Evolutionary conservation across 2,797 vertebrate species (phyloP), one percentile per base, ranked within the genome.

Genomic region (Valencia hispanica): DNA sequence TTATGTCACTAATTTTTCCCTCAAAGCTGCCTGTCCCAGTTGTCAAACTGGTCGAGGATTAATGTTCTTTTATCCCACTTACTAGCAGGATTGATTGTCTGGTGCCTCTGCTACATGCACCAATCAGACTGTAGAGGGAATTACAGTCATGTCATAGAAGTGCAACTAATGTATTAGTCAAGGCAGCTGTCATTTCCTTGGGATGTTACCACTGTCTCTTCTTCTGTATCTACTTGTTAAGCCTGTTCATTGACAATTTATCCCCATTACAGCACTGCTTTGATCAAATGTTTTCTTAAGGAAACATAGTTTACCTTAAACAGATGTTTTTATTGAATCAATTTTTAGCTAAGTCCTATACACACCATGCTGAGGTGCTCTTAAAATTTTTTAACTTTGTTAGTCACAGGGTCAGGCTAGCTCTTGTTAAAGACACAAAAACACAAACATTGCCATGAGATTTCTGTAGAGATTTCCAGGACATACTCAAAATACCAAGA

Each of bases 141-240:
- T 39, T 65, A 36, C 22, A 43, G 10, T 43, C 65, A n/a, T 68
- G 65, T 43, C 65, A 68, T n/a, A n/a, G 11, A 66, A n/a, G 39
- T 68, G 11, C 39, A 43, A 68, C 14, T 43, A 68, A 68, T 68
- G 25, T 43, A 68, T 68, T 68, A 43, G 39, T n/a, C 65, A 68
- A 27, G 25, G 39, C 14, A 43, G 39, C 22, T 68, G 39, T 43
- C n/a, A 68, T 17, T n/a, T 68, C 65, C 22, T 43, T 8, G 36
- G n/a, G 22, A 36, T 43, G 65, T 43, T 43, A 43, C 39, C 14
- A 11, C 25, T 68, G 65, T 27, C 39, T 68, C 53, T 55, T 25
- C 2, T n/a, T 27, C n/a, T 68, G 36, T 14, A 43, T 68, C 27
- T 68, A 68, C 41, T 68, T 41, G 39, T 43, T 66, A 15, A 43